phyloP scores from a whole-genome alignment of 2,888 invertebrate genomes.

The Ophonus ardosiacus region DNA sequence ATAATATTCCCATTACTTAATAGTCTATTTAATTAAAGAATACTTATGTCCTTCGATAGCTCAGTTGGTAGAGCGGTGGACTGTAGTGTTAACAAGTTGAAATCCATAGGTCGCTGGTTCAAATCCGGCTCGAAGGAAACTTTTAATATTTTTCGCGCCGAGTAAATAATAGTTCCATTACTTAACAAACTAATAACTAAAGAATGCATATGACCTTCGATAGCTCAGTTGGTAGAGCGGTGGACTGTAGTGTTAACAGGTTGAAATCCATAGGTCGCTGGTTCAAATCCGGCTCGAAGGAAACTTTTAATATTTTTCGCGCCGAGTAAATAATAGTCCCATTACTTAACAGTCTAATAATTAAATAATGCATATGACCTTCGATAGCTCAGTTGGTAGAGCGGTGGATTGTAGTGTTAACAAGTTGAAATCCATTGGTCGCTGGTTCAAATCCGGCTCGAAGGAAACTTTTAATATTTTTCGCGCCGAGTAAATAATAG shows the following conservation, averaged over 20 bases:
- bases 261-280: slow-evolving; percentile 82
- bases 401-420: slow-evolving; percentile 73
- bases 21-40: no score
- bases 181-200: no score
- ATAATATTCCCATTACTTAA: no score
- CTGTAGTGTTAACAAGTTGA: slow-evolving; percentile 69
- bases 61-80: slow-evolving; percentile 75
- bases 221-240: slow-evolving; percentile 75
- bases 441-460: slow-evolving; percentile 43
- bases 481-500: no score
- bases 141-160: not conserved
- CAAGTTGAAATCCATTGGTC: slow-evolving; percentile 48
- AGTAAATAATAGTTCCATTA: no score
- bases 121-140: slow-evolving; percentile 17
- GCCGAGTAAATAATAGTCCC: no score
- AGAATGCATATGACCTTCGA: slow-evolving; percentile 69
- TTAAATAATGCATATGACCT: no score
- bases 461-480: not conserved
- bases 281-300: slow-evolving; percentile 85
- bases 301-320: slow-evolving; percentile 66
- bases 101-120: slow-evolving; percentile 53
- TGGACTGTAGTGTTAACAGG: slow-evolving; percentile 71
- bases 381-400: slow-evolving; percentile 73
- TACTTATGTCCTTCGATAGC: slow-evolving; percentile 71
- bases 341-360: no score